Base-by-base conservation (phyloP, 1,140 invertebrate genomes). In the Telenomus remus region DNA sequence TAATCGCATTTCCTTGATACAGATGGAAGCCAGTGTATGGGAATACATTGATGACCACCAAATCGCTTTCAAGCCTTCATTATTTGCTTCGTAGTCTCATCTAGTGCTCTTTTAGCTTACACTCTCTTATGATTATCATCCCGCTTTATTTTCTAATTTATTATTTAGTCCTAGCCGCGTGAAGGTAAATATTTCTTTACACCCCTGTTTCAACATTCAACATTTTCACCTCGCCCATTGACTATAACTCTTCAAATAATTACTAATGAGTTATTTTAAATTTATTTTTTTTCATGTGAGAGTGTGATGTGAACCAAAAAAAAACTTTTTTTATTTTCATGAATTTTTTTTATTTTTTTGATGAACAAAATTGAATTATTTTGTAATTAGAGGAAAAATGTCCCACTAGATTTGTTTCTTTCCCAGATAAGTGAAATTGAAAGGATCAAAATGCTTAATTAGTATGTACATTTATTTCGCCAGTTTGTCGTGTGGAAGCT, bases 1-100 rank as follows among this genome's bases (percentile, higher is more conserved):
- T 65, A 73, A 73, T 73, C 37, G 55, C 44, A 54, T 84, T 83
- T 86, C 83, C 81, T 83, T 54, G 54, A 74, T 84, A 71, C 79
- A 89, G 87, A 88, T 88, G 87, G 87, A 76, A 88, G 86, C 86
- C 86, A 89, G 80, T 88, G 85, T 86, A 88, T 88, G 86, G 82
- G 85, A 80, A 83, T 73, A 87, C 80, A 84, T 84, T 83, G 84
- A 84, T 78, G 80, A 84, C 80, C 83, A 84, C 71, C 71, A 86
- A n/a, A 86, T 83, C 82, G 85, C 84, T 87, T 85, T 81, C 85
- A 85, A 86, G 79, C 70, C 78, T 82, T 84, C 81, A 80, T 81
- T 81, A 84, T 81, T 82, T 80, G 86, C 85, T 87, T 87, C 84
- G 84, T 88, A 88, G 86, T 88, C 79, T 84, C 81, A 85, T 79